Base-by-base conservation (phyloP, 2,113 vertebrate genomes). In the Cyanistes caeruleus region DNA sequence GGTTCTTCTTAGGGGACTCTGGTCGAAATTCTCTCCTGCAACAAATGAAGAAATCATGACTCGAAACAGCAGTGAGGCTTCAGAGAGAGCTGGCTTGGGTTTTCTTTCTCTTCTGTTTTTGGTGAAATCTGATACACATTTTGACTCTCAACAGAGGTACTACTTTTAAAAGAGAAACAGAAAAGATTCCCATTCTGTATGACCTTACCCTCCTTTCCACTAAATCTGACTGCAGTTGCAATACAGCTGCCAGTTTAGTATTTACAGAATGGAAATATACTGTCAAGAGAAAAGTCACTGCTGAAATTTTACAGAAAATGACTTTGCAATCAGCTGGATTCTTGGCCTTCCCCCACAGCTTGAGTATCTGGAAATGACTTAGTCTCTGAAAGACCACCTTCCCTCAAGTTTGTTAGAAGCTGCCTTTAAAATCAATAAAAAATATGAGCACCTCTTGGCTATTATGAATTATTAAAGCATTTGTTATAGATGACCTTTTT, bases 21-120 rank as follows among this genome's bases (percentile, higher is more conserved):
- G 99, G 88, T 99, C 99, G 6, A 99, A 99, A 98, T 99, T 98
- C 96, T 99, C 99, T 70, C 99, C 99, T 99, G 97, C 15, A 97
- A 97, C 10, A 93, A 69, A 97, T 11, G 59, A 95, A n/a, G 48
- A 93, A 84, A 63, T 48, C 96, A 97, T 44, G 89, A 93, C 25
- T 65, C 10, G 0, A 86, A 63, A 94, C n/a, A 86, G 64, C 19
- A 92, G 5, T 5, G 23, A 77, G 9, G 46, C 10, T 89, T 77
- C 52, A 63, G 39, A 58, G 13, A 13, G 3, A 60, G 30, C 21
- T 64, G 43, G 19, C 11, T 46, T 62, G 44, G 22, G 23, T 41
- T 94, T 68, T 4, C 4, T 24, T 53, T 64, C 10, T 5, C 4
- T 7, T 39, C 30, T 43, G 8, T 30, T n/a, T 58, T 60, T 10